These are phyloP conservation scores for Vanessa cardui DNA, from an alignment of 2,888 invertebrate genomes.

Conservation along the genomic window DNA sequence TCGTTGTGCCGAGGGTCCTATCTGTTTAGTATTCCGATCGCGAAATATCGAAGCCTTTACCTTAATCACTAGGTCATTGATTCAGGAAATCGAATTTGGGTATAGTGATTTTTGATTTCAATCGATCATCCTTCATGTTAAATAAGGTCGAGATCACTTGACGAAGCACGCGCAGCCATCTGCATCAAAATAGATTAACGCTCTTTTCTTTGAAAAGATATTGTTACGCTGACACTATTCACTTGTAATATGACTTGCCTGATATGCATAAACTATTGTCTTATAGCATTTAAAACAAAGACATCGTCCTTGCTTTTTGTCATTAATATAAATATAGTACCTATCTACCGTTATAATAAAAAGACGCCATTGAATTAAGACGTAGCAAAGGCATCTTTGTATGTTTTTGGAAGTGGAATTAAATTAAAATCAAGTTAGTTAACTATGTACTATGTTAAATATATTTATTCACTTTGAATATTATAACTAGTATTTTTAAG, in stretches of 20 bases:
- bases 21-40: slow-evolving; percentile 36
- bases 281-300: not conserved
- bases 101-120: slow-evolving; percentile 42
- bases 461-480: too few species aligned
- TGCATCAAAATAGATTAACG: slow-evolving; percentile 58
- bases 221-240: slow-evolving; percentile 12
- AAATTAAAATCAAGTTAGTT: too few species aligned
- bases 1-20: slow-evolving; percentile 13
- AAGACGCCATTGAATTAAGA: too few species aligned
- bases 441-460: too few species aligned
- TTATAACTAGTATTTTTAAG: too few species aligned
- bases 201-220: slow-evolving; percentile 29
- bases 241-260: slow-evolving; percentile 4
- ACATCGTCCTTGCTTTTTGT: slow-evolving; percentile 3
- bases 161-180: slow-evolving; percentile 52
- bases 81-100: slow-evolving; percentile 58
- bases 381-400: too few species aligned
- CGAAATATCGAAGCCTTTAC: slow-evolving; percentile 40
- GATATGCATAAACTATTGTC: slow-evolving; percentile 20
- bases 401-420: too few species aligned
- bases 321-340: not conserved
- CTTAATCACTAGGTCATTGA: slow-evolving; percentile 49
- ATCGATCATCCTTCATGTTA: slow-evolving; percentile 37
- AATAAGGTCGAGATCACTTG: slow-evolving; percentile 47
- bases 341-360: not conserved